Conservation (phyloP, 2,113 vertebrate genomes). For the Zapus hudsonius region DNA sequence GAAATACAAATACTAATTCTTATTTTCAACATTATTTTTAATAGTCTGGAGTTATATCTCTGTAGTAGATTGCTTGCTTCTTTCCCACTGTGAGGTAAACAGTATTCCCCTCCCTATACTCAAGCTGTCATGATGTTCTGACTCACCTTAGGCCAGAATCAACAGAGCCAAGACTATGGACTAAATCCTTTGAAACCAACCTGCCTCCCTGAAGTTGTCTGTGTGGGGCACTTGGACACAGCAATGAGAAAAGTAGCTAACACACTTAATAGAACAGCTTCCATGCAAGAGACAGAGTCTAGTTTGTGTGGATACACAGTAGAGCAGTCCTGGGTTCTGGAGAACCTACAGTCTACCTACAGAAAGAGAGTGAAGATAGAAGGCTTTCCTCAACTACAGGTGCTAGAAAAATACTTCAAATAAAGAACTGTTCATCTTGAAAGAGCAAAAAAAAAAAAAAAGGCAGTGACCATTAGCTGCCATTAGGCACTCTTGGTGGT, state of each 20-base stretch:
- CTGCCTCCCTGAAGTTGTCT: background rate
- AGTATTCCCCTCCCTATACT: too few species aligned
- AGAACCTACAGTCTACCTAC: background rate
- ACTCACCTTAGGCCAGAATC: background rate
- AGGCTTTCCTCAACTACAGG: background rate
- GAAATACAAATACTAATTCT: constrained; percentile 1
- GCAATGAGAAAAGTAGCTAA: background rate
- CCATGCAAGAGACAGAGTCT: background rate
- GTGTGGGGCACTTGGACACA: background rate
- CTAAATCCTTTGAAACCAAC: background rate
- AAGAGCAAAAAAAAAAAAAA: too few species aligned
- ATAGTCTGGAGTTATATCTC: background rate
- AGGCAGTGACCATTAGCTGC: too few species aligned
- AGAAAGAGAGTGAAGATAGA: background rate
- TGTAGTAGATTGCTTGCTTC: background rate
- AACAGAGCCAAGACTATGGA: background rate
- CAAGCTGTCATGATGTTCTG: background rate
- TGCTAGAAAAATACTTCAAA: background rate
- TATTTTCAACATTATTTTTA: background rate
- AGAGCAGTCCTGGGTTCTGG: background rate
- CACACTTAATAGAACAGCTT: background rate
- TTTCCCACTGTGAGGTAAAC: background rate
- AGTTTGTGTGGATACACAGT: background rate
- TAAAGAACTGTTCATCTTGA: background rate
- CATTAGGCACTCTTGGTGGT: too few species aligned